phyloP scores from a whole-genome alignment of 2,797 vertebrate genomes.

The Pogoniulus pusillus region DNA sequence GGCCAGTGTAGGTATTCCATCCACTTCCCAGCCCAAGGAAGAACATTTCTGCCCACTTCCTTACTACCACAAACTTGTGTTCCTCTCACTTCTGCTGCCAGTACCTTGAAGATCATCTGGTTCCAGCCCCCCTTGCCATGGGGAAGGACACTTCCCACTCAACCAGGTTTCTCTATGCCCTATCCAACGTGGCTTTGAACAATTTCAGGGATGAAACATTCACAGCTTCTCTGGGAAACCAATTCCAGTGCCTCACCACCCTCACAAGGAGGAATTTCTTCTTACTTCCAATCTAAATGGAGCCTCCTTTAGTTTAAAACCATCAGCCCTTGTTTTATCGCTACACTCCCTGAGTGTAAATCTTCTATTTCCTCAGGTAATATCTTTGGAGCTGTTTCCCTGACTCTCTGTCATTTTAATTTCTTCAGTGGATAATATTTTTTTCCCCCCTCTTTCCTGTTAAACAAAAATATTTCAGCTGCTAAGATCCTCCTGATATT shows the following conservation, averaged over 20 bases:
- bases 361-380: neutral
- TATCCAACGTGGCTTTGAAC: too few relatives aligned
- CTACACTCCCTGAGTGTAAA: neutral
- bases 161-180: too few relatives aligned
- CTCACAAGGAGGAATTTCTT: too few relatives aligned
- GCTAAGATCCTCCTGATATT: neutral
- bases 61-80: accelerated
- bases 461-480: neutral
- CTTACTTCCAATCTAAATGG: neutral
- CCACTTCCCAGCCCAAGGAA: neutral
- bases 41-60: neutral
- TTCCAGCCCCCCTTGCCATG: too few relatives aligned
- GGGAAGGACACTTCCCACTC: too few relatives aligned
- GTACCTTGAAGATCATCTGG: neutral
- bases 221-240: too few relatives aligned
- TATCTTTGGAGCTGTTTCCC: neutral
- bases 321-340: neutral
- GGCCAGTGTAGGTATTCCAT: accelerated
- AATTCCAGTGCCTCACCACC: too few relatives aligned
- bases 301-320: neutral
- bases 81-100: neutral
- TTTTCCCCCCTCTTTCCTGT: neutral
- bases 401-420: neutral
- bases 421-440: neutral
- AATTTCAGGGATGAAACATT: too few relatives aligned